These are phyloP conservation scores for Anguilla obscura DNA, from an alignment of 2,797 vertebrate species.

Conservation along the genomic window DNA sequence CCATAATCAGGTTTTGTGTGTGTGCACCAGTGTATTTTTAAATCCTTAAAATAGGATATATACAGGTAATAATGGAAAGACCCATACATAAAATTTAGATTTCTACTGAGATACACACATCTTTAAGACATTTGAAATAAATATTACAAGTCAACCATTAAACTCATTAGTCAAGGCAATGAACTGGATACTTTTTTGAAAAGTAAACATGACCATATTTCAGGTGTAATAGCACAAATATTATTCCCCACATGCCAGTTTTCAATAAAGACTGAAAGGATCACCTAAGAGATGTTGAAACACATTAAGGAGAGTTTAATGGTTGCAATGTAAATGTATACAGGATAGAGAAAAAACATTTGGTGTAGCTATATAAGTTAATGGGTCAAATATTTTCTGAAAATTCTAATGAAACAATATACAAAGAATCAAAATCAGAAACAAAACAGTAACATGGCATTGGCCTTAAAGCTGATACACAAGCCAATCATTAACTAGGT, in stretches of 20 bases:
- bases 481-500: constrained; percentile 14
- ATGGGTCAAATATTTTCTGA: neutral
- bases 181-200: neutral
- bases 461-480: neutral
- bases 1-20: too few relatives aligned
- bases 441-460: neutral
- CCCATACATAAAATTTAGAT: neutral
- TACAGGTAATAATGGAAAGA: neutral
- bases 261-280: neutral
- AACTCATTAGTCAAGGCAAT: neutral
- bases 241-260: neutral
- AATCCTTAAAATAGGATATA: neutral
- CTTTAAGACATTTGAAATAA: neutral
- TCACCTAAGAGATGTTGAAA: neutral
- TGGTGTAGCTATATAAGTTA: neutral
- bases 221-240: neutral
- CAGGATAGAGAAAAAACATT: neutral
- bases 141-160: neutral
- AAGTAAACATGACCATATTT: neutral
- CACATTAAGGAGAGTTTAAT: neutral
- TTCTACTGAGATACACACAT: neutral
- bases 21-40: neutral
- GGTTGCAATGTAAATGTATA: neutral
- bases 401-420: neutral
- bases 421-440: neutral